phyloP scores from a whole-genome alignment of 2,888 invertebrate genomes.

The Drosophila paracracens region DNA sequence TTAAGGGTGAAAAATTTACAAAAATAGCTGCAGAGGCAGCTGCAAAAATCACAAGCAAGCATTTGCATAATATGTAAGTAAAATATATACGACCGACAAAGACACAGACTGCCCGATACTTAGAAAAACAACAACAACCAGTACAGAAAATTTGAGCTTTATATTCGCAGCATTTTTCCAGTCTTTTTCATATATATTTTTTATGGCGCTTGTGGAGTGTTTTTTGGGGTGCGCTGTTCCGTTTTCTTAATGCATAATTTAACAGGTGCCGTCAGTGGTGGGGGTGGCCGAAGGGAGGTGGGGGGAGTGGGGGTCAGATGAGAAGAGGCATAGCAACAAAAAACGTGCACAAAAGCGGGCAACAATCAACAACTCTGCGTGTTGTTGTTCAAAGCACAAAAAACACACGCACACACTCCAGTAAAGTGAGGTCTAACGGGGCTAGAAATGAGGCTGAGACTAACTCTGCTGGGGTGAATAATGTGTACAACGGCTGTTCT shows the following conservation, averaged over 20 bases:
- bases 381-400: constrained; percentile 77
- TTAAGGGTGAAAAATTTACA: constrained; percentile 33
- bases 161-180: constrained; percentile 41
- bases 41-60: constrained; percentile 68
- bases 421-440: constrained; percentile 59
- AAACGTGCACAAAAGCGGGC: constrained; percentile 63
- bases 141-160: constrained; percentile 25
- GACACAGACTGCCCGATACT: constrained; percentile 40
- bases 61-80: constrained; percentile 67
- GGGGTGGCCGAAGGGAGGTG: neutral
- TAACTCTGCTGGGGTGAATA: constrained; percentile 31
- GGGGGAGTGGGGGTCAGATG: constrained; percentile 1
- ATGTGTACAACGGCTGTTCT: constrained; percentile 32
- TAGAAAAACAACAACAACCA: constrained; percentile 18
- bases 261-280: constrained; percentile 61
- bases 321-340: constrained; percentile 38
- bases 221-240: constrained; percentile 29
- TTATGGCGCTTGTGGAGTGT: constrained; percentile 29
- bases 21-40: constrained; percentile 25
- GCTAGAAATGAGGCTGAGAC: constrained; percentile 35
- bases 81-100: constrained; percentile 34
- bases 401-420: constrained; percentile 15
- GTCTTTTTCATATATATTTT: constrained; percentile 39
- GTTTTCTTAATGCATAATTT: constrained; percentile 77
- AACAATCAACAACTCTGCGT: constrained; percentile 75